Evolutionary conservation across 2,888 invertebrate species (phyloP).

Genomic region (Brachynemurus nebulosus): DNA sequence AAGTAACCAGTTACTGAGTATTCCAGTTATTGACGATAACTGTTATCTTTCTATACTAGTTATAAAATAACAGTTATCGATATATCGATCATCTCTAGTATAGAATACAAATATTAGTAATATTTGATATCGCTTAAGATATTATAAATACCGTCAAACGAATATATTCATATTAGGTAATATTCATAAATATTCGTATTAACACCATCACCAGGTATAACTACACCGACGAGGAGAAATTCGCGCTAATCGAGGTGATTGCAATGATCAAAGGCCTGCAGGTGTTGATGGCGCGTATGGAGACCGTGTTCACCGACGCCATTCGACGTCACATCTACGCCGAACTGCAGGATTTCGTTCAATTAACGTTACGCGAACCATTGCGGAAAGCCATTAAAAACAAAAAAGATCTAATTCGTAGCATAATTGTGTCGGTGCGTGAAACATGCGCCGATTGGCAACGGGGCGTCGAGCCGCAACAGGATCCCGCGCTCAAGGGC

Average conservation of each 20-base stretch:
- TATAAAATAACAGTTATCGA: no score
- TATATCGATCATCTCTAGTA: no score
- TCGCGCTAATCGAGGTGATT: conserved; percentile 94
- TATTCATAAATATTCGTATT: no score
- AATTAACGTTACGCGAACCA: conserved; percentile 76
- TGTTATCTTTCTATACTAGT: no score
- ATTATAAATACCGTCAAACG: no score
- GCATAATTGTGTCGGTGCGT: conserved; percentile 91
- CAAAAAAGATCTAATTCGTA: conserved; percentile 89
- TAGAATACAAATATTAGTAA: no score
- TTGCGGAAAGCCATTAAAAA: conserved; percentile 93
- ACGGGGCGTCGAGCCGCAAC: conserved; percentile 76
- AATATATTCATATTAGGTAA: no score
- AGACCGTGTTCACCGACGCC: conserved; percentile 87
- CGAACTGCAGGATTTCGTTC: conserved; percentile 94
- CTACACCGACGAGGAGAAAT: conserved; percentile 93
- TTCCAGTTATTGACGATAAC: no score
- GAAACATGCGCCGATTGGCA: conserved; percentile 98
- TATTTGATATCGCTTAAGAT: no score
- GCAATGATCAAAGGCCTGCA: conserved; percentile 94
- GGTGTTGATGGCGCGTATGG: conserved; percentile 92
- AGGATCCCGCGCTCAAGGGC: conserved; percentile 83
- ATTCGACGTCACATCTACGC: conserved; percentile 87
- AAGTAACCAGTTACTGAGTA: no score
- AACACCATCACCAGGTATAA: no score